These are phyloP conservation scores for Alectura lathami DNA, from an alignment of 2,113 vertebrate genomes.

Conservation along the genomic window DNA sequence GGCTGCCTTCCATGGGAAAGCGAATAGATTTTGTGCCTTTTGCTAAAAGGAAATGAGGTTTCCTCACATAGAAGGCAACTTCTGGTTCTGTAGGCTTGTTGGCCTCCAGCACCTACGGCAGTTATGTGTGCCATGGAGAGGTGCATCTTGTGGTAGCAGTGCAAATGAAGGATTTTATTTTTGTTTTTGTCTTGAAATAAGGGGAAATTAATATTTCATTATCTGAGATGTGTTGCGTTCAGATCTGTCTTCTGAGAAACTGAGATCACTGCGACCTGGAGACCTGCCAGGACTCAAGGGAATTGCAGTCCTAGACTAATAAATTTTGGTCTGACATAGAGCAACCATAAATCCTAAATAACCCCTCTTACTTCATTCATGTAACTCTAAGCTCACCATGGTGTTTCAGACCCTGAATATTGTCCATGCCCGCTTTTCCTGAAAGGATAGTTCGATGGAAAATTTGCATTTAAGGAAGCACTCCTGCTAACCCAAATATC, in stretches of 20 bases:
- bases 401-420: neutral
- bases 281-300: neutral
- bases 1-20: neutral
- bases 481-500: neutral
- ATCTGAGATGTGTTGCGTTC: neutral
- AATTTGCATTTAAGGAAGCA: neutral
- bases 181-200: neutral
- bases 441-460: neutral
- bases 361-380: neutral
- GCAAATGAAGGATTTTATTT: neutral
- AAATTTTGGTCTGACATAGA: conserved; percentile 24
- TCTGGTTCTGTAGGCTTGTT: neutral
- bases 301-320: conserved; percentile 27
- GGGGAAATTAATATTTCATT: neutral
- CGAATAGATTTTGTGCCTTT: neutral
- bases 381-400: neutral
- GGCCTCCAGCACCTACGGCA: neutral
- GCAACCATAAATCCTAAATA: conserved; percentile 15
- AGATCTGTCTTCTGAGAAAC: conserved; percentile 8
- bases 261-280: conserved; percentile 20
- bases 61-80: neutral
- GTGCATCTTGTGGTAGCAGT: neutral
- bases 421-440: neutral
- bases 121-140: neutral
- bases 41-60: neutral